Evolutionary conservation across 2,888 invertebrate species (phyloP).

Genomic region (Auanema freiburgensis): DNA sequence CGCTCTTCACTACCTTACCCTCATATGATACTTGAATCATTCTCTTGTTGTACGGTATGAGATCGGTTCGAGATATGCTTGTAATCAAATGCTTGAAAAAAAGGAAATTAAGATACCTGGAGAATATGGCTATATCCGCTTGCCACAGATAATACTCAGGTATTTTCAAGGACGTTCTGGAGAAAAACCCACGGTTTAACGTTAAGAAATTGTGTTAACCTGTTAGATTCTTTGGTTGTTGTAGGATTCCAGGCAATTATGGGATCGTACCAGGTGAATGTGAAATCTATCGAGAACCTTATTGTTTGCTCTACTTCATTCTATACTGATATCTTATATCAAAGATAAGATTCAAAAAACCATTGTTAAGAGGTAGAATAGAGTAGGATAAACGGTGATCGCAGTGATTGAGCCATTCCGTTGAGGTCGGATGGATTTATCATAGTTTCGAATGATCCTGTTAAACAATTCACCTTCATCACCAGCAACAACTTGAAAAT

Average conservation of each 20-base stretch:
- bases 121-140: background rate
- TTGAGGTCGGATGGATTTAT: background rate
- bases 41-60: background rate
- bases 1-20: background rate
- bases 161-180: background rate
- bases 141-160: slow-evolving; percentile 1
- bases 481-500: too few species aligned
- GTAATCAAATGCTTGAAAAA: background rate
- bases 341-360: too few species aligned
- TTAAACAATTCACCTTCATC: background rate
- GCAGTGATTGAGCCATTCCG: background rate
- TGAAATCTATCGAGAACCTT: too few species aligned
- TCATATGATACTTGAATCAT: background rate
- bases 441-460: background rate
- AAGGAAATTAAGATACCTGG: background rate
- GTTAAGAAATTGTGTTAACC: too few species aligned
- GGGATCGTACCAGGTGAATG: too few species aligned
- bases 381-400: background rate
- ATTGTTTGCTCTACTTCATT: too few species aligned
- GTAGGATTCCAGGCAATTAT: too few species aligned
- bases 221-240: too few species aligned
- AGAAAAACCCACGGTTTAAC: background rate
- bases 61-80: slow-evolving; percentile 2
- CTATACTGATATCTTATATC: too few species aligned
- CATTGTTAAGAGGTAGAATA: background rate